These are phyloP conservation scores for Thyatira batis DNA, from an alignment of 2,888 invertebrate genomes.

Conservation along the genomic window DNA sequence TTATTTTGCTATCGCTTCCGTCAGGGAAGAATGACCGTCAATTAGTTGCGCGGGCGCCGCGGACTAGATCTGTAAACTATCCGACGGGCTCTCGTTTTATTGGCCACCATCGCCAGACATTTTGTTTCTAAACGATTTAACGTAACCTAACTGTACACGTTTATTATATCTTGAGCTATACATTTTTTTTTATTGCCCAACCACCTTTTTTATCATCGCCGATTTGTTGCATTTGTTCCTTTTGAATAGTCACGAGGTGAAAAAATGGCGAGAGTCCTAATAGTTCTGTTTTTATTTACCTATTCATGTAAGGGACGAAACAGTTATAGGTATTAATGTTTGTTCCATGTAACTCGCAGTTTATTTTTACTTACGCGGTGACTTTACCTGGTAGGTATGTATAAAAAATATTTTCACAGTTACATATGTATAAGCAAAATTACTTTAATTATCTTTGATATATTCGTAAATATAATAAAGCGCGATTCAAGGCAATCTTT, in stretches of 20 bases:
- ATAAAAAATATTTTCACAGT: too few species aligned
- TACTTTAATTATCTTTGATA: not conserved
- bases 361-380: too few species aligned
- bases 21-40: conserved; percentile 51
- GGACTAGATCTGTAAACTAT: conserved; percentile 66
- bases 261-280: not conserved
- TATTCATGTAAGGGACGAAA: not conserved
- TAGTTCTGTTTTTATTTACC: not conserved
- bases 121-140: conserved; percentile 20
- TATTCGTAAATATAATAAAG: not conserved
- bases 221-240: not conserved
- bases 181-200: conserved; percentile 33
- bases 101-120: conserved; percentile 21
- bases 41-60: conserved; percentile 72
- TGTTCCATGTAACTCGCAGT: too few species aligned
- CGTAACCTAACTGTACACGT: conserved; percentile 37
- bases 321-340: too few species aligned
- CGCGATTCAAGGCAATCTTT: not conserved
- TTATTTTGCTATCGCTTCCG: conserved; percentile 58
- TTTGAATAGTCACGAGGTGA: not conserved
- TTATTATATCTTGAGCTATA: conserved; percentile 27
- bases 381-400: too few species aligned
- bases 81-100: conserved; percentile 44
- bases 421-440: too few species aligned
- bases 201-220: not conserved